phyloP scores from a whole-genome alignment of 2,113 vertebrate species.

The Gymnobelideus leadbeateri region DNA sequence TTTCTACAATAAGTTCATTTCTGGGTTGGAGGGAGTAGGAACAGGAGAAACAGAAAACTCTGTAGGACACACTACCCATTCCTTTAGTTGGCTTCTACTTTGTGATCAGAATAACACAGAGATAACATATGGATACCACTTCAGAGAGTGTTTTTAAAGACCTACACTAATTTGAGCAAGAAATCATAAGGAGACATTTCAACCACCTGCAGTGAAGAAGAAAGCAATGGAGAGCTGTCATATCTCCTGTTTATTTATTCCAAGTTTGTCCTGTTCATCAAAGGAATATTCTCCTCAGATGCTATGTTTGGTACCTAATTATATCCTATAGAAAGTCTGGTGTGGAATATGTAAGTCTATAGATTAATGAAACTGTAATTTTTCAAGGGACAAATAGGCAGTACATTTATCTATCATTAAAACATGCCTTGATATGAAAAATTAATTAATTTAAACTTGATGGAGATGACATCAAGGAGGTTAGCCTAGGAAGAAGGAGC shows the following conservation, averaged over 20 bases:
- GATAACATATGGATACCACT: not conserved
- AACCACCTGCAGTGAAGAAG: not conserved
- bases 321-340: constrained; percentile 36
- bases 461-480: constrained; percentile 15
- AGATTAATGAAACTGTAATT: constrained; percentile 52
- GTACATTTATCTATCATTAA: constrained; percentile 17
- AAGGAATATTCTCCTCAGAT: constrained; percentile 47
- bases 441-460: constrained; percentile 50
- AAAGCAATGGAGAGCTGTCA: not conserved
- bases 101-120: not conserved
- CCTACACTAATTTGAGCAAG: not conserved
- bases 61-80: not conserved
- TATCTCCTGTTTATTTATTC: constrained; percentile 49
- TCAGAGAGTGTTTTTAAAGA: constrained; percentile 6
- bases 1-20: not conserved
- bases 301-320: constrained; percentile 47
- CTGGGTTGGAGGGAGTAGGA: not conserved
- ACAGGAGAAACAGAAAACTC: not conserved
- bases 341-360: not conserved
- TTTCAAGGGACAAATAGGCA: constrained; percentile 29
- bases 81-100: not conserved
- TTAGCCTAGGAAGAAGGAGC: not conserved
- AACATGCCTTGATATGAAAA: constrained; percentile 40
- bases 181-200: constrained; percentile 10
- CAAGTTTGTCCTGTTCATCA: constrained; percentile 59